Percentiles rank a stretch among this genome's conserved stretches.
Conservation (phyloP, 2,797 vertebrate species). For the Acanthurus leucopareius region DNA sequence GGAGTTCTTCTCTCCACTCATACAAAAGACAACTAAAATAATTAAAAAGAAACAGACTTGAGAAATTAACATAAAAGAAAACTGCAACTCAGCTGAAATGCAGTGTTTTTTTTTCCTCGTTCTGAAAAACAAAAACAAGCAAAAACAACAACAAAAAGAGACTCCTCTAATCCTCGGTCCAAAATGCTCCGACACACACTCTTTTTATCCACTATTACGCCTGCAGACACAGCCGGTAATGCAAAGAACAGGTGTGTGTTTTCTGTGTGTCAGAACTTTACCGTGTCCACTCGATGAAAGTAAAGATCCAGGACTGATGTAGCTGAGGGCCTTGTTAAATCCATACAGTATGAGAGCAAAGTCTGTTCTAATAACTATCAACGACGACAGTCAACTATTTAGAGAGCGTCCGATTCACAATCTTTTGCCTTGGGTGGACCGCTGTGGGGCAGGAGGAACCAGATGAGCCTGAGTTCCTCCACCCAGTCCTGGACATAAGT, state of each 20-base stretch:
- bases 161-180: constrained; percentile 1
- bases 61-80: constrained; percentile 51
- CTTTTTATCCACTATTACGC: constrained; percentile 3
- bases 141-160: background rate
- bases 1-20: constrained; percentile 28
- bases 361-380: constrained; percentile 39
- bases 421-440: constrained; percentile 40
- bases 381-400: constrained; percentile 43
- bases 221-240: constrained; percentile 22
- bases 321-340: constrained; percentile 38
- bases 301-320: constrained; percentile 28
- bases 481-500: constrained; percentile 7
- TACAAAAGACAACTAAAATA: constrained; percentile 56
- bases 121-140: constrained; percentile 40
- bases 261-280: constrained; percentile 14
- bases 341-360: constrained; percentile 55
- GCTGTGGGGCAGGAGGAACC: constrained; percentile 12
- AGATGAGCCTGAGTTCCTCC: background rate
- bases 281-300: constrained; percentile 43
- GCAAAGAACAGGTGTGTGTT: constrained; percentile 19
- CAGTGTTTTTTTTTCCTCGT: constrained; percentile 52
- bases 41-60: constrained; percentile 58
- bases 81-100: constrained; percentile 67
- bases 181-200: constrained; percentile 9
- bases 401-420: constrained; percentile 11